Percentiles rank a stretch among this genome's conserved stretches.
phyloP scores from a whole-genome alignment of 2,888 invertebrate genomes.

The Ochlodes sylvanus region DNA sequence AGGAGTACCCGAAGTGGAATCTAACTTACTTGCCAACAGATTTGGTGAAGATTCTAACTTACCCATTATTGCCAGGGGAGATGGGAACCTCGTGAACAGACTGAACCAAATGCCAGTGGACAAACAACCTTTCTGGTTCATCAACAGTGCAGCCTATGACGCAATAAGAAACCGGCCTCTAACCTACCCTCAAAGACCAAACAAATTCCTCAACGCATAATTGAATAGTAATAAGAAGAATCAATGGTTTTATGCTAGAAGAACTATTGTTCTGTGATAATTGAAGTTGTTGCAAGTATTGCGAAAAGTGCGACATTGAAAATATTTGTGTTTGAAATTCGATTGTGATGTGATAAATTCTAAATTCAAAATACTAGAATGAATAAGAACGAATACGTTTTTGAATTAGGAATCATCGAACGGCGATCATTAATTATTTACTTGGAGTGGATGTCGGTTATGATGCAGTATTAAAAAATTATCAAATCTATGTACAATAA shows the following conservation, averaged over 20 bases:
- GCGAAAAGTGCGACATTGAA: no score
- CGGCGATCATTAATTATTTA: background rate
- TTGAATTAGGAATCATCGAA: background rate
- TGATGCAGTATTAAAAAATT: no score
- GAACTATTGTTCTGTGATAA: conserved; percentile 4
- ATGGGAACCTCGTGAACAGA: conserved; percentile 82
- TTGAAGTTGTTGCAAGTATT: background rate
- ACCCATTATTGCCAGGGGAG: conserved; percentile 86
- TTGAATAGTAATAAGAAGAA: background rate
- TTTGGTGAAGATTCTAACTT: conserved; percentile 76
- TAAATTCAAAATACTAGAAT: no score
- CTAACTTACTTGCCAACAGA: conserved; percentile 70
- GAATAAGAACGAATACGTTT: background rate
- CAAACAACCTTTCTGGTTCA: conserved; percentile 87
- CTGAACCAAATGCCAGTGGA: conserved; percentile 85
- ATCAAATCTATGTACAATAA: no score
- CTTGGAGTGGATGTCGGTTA: no score
- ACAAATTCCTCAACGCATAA: conserved; percentile 49
- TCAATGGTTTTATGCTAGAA: background rate
- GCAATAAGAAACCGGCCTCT: conserved; percentile 71
- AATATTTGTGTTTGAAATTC: no score
- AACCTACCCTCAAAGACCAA: conserved; percentile 62
- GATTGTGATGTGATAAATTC: no score
- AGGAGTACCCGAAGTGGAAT: conserved; percentile 85
- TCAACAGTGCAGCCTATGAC: conserved; percentile 87